These are phyloP conservation scores for Eupleurogrammus muticus DNA, from an alignment of 2,797 vertebrate species.

Conservation along the genomic window DNA sequence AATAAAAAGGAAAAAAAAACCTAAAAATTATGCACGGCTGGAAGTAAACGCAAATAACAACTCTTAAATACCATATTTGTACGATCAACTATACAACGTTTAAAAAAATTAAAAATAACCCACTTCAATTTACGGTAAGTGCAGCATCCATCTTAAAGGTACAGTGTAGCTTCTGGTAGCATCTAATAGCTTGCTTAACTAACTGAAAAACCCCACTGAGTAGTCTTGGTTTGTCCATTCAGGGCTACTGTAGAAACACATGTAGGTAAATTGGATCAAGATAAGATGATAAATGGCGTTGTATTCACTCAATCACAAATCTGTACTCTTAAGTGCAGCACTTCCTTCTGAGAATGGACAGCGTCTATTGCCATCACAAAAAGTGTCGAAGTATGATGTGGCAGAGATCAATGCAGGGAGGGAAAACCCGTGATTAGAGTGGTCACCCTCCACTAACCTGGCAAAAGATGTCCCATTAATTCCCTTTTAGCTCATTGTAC, in stretches of 20 bases:
- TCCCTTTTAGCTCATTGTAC: constrained; percentile 12
- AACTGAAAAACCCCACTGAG: too few relatives aligned
- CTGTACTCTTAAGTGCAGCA: constrained; percentile 6
- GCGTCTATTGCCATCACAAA: constrained; percentile 24
- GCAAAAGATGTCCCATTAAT: constrained; percentile 27
- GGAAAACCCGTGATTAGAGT: constrained; percentile 27
- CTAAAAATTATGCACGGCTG: background rate
- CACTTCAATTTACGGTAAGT: background rate
- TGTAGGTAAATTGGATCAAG: too few relatives aligned
- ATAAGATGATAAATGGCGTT: background rate
- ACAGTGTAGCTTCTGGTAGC: too few relatives aligned
- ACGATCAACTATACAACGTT: too few relatives aligned
- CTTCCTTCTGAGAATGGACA: constrained; percentile 2
- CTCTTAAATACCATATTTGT: background rate
- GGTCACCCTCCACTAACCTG: constrained; percentile 38
- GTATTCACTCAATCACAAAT: constrained; percentile 2
- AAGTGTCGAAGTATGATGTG: constrained; percentile 13
- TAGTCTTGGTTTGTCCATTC: too few relatives aligned
- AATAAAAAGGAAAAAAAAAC: too few relatives aligned
- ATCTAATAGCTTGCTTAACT: too few relatives aligned
- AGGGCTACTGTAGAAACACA: too few relatives aligned
- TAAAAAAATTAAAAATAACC: background rate
- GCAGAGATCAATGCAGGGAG: constrained; percentile 22
- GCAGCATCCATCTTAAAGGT: background rate
- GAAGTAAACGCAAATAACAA: background rate